Base-by-base conservation (phyloP, 2,888 invertebrate species). In the Pherbina coryleti region DNA sequence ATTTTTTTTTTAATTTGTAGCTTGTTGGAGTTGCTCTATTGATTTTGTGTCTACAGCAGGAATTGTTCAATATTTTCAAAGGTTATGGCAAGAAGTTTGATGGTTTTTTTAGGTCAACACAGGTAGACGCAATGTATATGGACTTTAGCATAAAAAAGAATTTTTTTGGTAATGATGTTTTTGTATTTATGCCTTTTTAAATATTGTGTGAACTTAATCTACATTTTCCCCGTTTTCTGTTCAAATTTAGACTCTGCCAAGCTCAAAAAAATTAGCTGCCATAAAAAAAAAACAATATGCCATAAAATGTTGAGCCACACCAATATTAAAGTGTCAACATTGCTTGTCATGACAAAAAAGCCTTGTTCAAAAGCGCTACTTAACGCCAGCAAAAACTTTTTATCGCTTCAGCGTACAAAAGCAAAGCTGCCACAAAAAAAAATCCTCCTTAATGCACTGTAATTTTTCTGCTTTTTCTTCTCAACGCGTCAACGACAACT, bases 401-500 rank as follows among this genome's bases (percentile, higher is more conserved):
- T 66, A 19, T n/a, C 19, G 17, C 31, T 8, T n/a, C 34, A 34
- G n/a, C 5, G 62, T 11, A 8, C 8, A 1, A 55, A 19, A 14
- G 7, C 25, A 60, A 25, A n/a, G 2, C 53, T 4, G 28, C 25
- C 28, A 11, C 9, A 69, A 25, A 51, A 25, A 19, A 49, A 51
- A 49, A 19, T 17, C 7, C 9, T 69, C 22, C 69, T 69, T 69
- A 69, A 69, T 69, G 69, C 69, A 69, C 25, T 69, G 51, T 9
- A 34, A 14, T 62, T 7, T 19, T 25, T 37, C 8, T 37, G 44
- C 14, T 44, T 31, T 31, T 31, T 17, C 9, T 25, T 53, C 19
- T 25, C n/a, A 31, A 28, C 67, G 51, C 62, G 51, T 66, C 62
- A 67, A 64, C 75, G 34, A 31, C 64, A 62, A 76, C 78, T 78